Base-by-base conservation (phyloP, 2,888 invertebrate species). In the Drosophila pseudotakahashii region DNA sequence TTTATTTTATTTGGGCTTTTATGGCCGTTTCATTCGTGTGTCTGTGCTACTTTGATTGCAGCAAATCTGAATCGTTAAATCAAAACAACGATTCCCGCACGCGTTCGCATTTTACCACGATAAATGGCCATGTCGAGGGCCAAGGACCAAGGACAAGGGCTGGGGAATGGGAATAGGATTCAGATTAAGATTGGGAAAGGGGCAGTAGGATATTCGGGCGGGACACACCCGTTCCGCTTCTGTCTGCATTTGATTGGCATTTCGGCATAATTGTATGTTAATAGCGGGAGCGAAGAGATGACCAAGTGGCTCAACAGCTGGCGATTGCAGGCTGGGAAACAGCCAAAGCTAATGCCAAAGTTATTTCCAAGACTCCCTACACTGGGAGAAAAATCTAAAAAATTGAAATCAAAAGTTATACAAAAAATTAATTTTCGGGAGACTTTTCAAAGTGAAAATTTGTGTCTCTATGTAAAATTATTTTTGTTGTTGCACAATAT, bases 231-330 rank as follows among this genome's bases (percentile, higher is more conserved):
- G 59, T 44, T 57, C 44, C 41, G 44, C 44, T 47, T 30, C 62
- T 55, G 78, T 70, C 78, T 79, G 79, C 81, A 66, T 78, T 81
- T 79, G 81, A 79, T 83, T 79, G 81, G 76, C 78, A 74, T 78
- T 83, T 67, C 36, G 78, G 78, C 84, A 79, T 83, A 80, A 79
- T 79, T 83, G 81, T 78, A 79, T 79, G 79, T 79, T 79, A 79
- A 79, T 79, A 79, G 83, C 77, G 62, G 54, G 52, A 54, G 68
- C 78, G 63, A 71, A 32, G 57, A 54, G 55, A 59, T 55, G 58
- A 55, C 58, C 58, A 59, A 79, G 80, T 82, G 83, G 68, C 84
- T 82, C 76, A 81, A 70, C 84, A 83, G 84, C 79, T 80, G 81
- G 52, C 61, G 60, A 53, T 36, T 42, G 52, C 50, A 61, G 52